Evolutionary conservation across 2,888 invertebrate genomes (phyloP), one percentile per base, ranked within the genome.

Genomic region (Cyclophora albipunctata): DNA sequence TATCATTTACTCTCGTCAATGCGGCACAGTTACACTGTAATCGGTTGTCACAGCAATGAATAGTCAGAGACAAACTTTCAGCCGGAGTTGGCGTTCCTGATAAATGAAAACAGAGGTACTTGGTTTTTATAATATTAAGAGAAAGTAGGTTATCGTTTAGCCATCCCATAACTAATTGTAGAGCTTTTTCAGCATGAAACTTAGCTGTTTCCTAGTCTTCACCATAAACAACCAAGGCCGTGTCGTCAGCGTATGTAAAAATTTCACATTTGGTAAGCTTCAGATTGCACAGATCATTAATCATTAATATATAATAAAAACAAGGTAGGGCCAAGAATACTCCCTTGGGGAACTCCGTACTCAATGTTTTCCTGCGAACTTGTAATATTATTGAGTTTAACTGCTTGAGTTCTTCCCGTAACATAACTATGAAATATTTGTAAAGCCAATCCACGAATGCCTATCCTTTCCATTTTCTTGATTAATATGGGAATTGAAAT

Each of bases 271-370:
- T 42, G n/a, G 20, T 33, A 7, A 34, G 20, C 34, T 49, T 6
- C 3, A 53, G 20, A 20, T 48, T 50, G n/a, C 53, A 53, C 35
- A 56, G 35, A 20, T 53, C 49, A 20, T 20, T n/a, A n/a, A n/a
- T n/a, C n/a, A n/a, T n/a, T 20, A 20, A 20, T 20, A 20, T 20
- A 20, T 20, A 20, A 20, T 20, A 20, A 20, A 20, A 41, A 53
- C 53, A 3, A 53, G 44, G 40, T 57, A 54, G 53, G 51, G 3
- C 53, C 56, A 4, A 56, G 50, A 1, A 53, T 47, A 45, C 53
- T 56, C 5, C 56, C 56, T 46, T 51, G 56, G 1, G 53, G 55
- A 5, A 55, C 51, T 3, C 50, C 53, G 34, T n/a, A 53, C 4
- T n/a, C 33, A 3, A 47, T 42, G 3, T 40, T 44, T 40, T 34